Evolutionary conservation across 2,113 vertebrate species (phyloP), one percentile per base, ranked within the genome.

Genomic region (Pontoporia blainvillei): DNA sequence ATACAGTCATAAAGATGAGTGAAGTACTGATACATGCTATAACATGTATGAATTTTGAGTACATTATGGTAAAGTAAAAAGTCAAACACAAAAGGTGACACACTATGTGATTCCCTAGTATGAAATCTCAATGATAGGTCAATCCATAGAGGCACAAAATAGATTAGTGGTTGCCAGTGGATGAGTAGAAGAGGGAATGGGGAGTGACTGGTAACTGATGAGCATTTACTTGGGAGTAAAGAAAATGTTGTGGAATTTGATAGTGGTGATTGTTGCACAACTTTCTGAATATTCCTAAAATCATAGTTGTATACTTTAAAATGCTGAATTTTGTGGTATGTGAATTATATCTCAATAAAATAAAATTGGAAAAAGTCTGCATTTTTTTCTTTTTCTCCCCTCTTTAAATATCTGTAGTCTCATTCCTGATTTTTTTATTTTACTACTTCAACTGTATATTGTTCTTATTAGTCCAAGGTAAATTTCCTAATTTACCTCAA

Each of bases 401-500:
- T 23, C 10, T 90, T 85, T 59, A 62, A 66, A 83, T 34, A 39
- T n/a, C 14, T 66, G 8, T n/a, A 67, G 18, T 44, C 11, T 46
- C 7, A 87, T 82, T 87, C 6, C 4, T 2, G 18, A 46, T 29
- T 76, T 44, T 62, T 64, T 79, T 57, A 44, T 36, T 83, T 62
- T 92, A 41, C 21, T 66, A 81, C 59, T 67, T 69, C 18, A 41
- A 15, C 18, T 59, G 27, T 29, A 5, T 23, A 71, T 83, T 93
- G 10, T 36, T 92, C 14, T 71, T 66, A 34, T 59, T 27, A 88
- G 9, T 23, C n/a, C 23, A 79, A 84, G 15, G 25, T 73, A 84
- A 73, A 73, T 93, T 84, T 89, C 44, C 31, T 31, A 72, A 27
- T 18, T n/a, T 36, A 79, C 25, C 17, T 95, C 71, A 95, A 89